A percentile compares a stretch with the other conserved stretches of the same genome.
Conservation (phyloP, 2,888 invertebrate genomes). For the Pristionchus japonicus region DNA sequence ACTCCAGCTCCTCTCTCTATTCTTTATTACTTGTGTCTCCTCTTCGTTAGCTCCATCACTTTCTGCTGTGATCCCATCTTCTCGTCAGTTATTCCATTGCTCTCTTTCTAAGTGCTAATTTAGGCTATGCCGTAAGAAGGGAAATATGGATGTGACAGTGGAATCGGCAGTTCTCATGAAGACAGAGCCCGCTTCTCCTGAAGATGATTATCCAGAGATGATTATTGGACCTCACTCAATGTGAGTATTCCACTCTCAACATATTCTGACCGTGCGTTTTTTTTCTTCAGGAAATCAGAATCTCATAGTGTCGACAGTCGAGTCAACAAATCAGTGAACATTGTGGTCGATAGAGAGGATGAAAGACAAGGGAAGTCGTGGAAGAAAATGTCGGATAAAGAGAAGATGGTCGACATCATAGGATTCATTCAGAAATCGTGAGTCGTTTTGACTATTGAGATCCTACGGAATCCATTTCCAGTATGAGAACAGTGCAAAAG, state of each 20-base stretch:
- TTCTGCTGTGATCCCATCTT: not conserved
- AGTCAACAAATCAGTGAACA: not conserved
- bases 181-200: no score
- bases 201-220: no score
- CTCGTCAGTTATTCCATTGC: not conserved
- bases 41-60: not conserved
- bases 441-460: not conserved
- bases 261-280: not conserved
- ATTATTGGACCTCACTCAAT: no score
- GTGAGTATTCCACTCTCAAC: no score
- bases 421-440: not conserved
- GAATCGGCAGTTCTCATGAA: no score
- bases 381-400: no score
- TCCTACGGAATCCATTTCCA: not conserved
- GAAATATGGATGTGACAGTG: not conserved
- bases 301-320: not conserved
- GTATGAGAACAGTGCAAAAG: not conserved
- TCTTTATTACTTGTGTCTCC: slow-evolving; percentile 49
- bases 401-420: not conserved
- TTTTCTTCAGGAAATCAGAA: not conserved
- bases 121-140: not conserved
- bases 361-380: not conserved
- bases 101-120: not conserved
- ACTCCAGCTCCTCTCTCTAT: slow-evolving; percentile 56
- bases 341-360: not conserved